Conservation (phyloP, 2,113 vertebrate genomes). For the Phasianus colchicus region DNA sequence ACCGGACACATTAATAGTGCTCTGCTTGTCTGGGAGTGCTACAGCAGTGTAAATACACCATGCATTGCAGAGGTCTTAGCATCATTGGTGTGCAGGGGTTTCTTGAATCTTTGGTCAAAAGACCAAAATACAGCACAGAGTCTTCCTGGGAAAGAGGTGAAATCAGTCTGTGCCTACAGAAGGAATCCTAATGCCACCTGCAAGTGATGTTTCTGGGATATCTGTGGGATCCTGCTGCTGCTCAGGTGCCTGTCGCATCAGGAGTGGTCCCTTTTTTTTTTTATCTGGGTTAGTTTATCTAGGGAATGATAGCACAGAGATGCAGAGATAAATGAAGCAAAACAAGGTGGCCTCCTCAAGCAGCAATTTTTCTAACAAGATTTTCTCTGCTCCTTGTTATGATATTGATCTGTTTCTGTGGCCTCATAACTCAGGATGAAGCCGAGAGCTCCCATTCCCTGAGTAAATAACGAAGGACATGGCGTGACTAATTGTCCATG, state of each 20-base stretch:
- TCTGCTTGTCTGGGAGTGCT: background rate
- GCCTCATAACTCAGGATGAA: background rate
- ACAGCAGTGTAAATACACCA: accelerated
- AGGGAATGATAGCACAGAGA: accelerated
- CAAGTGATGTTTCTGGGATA: background rate
- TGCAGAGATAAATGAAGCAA: accelerated
- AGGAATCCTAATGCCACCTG: background rate
- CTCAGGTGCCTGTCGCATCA: accelerated
- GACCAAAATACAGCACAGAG: background rate
- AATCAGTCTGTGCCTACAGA: background rate
- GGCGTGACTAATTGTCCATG: background rate
- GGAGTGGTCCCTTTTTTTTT: background rate
- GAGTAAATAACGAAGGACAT: background rate
- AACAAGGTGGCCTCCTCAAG: background rate
- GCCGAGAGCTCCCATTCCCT: background rate
- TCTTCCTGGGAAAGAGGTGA: background rate
- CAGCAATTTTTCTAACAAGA: background rate
- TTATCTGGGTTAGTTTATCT: accelerated
- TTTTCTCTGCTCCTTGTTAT: background rate
- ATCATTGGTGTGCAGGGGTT: accelerated
- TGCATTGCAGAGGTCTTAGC: background rate
- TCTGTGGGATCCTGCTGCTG: accelerated
- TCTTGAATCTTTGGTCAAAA: background rate
- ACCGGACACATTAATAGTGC: accelerated
- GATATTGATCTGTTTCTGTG: background rate